Evolutionary conservation across 2,888 invertebrate species (phyloP).

Genomic region (Imbricaverruca yamaguchii): DNA sequence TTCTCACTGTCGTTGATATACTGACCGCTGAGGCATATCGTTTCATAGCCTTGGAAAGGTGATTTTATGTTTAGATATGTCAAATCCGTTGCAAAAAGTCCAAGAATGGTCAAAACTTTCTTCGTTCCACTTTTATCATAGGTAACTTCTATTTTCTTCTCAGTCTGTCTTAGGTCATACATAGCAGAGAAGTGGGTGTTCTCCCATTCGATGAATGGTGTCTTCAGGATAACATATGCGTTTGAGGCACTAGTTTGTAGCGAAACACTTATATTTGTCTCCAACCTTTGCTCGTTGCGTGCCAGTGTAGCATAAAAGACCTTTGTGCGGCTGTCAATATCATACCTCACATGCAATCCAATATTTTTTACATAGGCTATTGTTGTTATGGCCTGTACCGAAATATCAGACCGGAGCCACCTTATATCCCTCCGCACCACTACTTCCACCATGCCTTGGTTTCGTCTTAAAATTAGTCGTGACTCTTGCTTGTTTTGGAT

Average conservation of each 20-base stretch:
- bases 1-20: neutral
- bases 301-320: neutral
- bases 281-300: neutral
- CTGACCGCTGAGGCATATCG: neutral
- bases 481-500: no score
- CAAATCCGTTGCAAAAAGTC: neutral
- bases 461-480: neutral
- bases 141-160: neutral
- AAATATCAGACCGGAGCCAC: neutral
- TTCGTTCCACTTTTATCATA: neutral
- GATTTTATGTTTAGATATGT: neutral
- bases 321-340: neutral
- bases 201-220: neutral
- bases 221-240: neutral
- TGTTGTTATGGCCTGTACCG: neutral
- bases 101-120: neutral
- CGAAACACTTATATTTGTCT: neutral
- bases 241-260: neutral
- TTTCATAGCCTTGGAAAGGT: neutral
- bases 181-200: neutral
- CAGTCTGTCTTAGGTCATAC: neutral
- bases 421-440: neutral
- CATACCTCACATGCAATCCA: neutral
- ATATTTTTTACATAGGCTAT: neutral
- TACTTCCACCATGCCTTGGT: neutral